Base-by-base conservation (phyloP, 2,888 invertebrate genomes). In the Saturnia pavonia region DNA sequence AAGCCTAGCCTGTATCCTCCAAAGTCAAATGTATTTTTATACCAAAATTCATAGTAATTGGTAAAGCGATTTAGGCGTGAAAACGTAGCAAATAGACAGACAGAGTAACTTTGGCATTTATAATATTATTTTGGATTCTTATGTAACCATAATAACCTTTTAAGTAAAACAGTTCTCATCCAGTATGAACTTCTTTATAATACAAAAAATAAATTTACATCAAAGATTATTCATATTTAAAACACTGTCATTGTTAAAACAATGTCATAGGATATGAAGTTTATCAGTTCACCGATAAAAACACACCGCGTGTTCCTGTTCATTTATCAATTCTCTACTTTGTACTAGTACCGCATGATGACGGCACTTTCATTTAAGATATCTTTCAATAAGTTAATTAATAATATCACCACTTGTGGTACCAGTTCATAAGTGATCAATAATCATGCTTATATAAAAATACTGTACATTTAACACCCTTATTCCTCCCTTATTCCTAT, bases 241-340 rank as follows among this genome's bases (percentile, higher is more conserved):
- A 19, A 27, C 25, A 27, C 25, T 11, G 27, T 27, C 48, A 54
- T 68, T 67, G 54, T 51, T 67, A 11, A 48, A 70, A 66, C 22
- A 19, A 42, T 42, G 65, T 34, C 65, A 48, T 22, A 22, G 34
- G 40, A 45, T 65, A 34, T 40, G 16, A 14, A 48, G 40, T 22
- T 54, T 70, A 67, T 67, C 66, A 25, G 27, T 11, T 19, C 51
- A 12, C 19, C 34, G 66, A 67, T 70, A 67, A 66, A 60, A 42
- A 51, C 51, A 54, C 27, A 25, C 54, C 22, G 67, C 67, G 70
- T 70, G 70, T n/a, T 66, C 19, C 16, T 54, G 65, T 67, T 69
- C 63, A 34, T 68, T 69, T 66, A 25, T 54, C 25, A 68, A 14
- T 22, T 27, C 34, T 63, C 48, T 66, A 43, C 43, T 70, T 70